Conservation (phyloP, 2,797 vertebrate genomes). For the Enteromius afrohamiltoni region DNA sequence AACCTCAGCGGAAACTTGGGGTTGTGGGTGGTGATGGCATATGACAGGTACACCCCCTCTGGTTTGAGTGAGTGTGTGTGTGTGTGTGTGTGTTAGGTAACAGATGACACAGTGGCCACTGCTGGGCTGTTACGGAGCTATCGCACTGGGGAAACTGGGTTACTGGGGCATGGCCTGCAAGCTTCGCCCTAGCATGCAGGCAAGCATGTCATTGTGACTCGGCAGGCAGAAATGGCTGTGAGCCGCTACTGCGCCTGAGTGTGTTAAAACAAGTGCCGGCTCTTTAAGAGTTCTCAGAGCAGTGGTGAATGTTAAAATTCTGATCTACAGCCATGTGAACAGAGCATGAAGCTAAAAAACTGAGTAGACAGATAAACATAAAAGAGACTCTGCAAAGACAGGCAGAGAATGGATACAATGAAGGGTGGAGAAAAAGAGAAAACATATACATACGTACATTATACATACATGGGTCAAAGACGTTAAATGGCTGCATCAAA, state of each 20-base stretch:
- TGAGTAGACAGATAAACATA: neutral
- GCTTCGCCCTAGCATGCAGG: slow-evolving; percentile 79
- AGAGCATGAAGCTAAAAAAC: slow-evolving; percentile 31
- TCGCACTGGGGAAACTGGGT: slow-evolving; percentile 81
- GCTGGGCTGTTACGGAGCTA: slow-evolving; percentile 78
- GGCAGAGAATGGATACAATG: neutral
- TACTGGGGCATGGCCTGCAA: slow-evolving; percentile 84
- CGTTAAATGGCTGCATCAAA: too few species aligned
- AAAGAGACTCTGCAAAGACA: neutral
- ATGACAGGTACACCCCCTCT: slow-evolving; percentile 30
- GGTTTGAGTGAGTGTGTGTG: slow-evolving; percentile 57
- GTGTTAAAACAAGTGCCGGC: slow-evolving; percentile 59
- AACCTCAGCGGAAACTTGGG: slow-evolving; percentile 7
- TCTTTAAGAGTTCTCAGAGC: slow-evolving; percentile 72
- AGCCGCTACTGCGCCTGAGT: slow-evolving; percentile 45
- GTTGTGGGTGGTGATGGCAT: slow-evolving; percentile 11
- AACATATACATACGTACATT: too few species aligned
- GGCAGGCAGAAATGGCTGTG: slow-evolving; percentile 80
- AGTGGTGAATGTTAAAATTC: slow-evolving; percentile 17
- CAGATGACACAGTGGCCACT: slow-evolving; percentile 74
- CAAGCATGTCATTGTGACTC: slow-evolving; percentile 79
- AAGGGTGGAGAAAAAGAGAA: neutral
- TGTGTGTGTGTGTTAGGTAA: slow-evolving; percentile 74
- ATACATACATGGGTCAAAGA: too few species aligned
- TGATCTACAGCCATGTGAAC: slow-evolving; percentile 10